Evolutionary conservation across 2,113 vertebrate genomes (phyloP).

Genomic region (Hystrix cristata): DNA sequence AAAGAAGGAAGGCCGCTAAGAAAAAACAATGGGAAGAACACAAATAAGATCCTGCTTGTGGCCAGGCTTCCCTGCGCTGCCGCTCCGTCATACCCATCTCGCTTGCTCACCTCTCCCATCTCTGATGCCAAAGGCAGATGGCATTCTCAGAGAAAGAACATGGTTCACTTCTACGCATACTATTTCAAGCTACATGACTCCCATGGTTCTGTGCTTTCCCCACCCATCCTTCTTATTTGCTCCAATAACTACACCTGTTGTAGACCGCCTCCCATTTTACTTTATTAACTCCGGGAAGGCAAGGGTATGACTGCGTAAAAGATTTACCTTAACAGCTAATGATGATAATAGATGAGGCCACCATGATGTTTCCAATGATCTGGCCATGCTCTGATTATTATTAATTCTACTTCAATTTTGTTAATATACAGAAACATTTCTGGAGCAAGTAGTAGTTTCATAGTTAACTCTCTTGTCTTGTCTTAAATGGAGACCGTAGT

Average conservation of each 20-base stretch:
- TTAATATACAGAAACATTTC: slow-evolving; percentile 34
- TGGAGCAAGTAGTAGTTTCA: not conserved
- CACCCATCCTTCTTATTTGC: not conserved
- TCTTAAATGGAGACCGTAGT: not conserved
- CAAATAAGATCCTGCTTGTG: not conserved
- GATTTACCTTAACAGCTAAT: not conserved
- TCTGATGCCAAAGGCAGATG: slow-evolving; percentile 44
- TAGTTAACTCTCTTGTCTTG: slow-evolving; percentile 4
- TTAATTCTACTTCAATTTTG: slow-evolving; percentile 38
- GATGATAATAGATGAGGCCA: not conserved
- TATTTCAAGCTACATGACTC: slow-evolving; percentile 18
- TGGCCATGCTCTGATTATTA: slow-evolving; percentile 3
- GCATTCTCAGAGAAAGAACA: slow-evolving; percentile 38
- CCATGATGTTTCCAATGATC: not conserved
- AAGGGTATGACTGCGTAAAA: not conserved
- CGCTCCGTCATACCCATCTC: not conserved
- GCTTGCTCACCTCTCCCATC: not conserved
- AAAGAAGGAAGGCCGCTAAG: slow-evolving; percentile 2
- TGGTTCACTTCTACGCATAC: not conserved
- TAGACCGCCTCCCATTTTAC: not conserved
- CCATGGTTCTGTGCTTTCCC: not conserved
- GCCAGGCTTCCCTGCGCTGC: not conserved
- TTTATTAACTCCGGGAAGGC: not conserved
- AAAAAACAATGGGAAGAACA: not conserved
- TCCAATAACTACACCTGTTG: not conserved